A percentile compares a stretch with the other conserved stretches of the same genome.
These are phyloP conservation scores for Dynastes hyllus DNA, from an alignment of 2,888 invertebrate genomes.

Conservation along the genomic window DNA sequence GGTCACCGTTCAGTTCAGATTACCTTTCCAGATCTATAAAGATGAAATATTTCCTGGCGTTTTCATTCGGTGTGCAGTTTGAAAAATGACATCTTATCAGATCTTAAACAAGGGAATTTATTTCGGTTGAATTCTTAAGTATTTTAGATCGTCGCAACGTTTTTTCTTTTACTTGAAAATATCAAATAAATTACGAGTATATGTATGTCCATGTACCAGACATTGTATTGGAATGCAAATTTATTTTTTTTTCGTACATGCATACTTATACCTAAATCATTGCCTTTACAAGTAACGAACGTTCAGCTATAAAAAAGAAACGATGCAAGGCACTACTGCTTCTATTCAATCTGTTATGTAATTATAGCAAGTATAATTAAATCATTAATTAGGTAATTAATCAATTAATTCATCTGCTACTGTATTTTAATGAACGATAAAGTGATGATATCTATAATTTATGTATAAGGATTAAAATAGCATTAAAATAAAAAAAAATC, in stretches of 20 bases:
- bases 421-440: too few species aligned
- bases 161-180: constrained; percentile 23
- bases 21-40: constrained; percentile 46
- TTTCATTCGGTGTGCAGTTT: constrained; percentile 36
- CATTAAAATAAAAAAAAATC: too few species aligned
- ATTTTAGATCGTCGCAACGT: constrained; percentile 9
- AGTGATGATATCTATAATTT: not conserved
- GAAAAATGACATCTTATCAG: constrained; percentile 45
- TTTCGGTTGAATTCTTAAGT: constrained; percentile 31
- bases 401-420: too few species aligned
- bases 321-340: too few species aligned
- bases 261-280: too few species aligned
- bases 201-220: not conserved
- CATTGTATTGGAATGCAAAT: constrained; percentile 20
- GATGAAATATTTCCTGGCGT: constrained; percentile 41
- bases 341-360: too few species aligned
- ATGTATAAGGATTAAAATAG: not conserved
- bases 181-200: constrained; percentile 22
- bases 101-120: constrained; percentile 41
- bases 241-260: not conserved
- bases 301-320: too few species aligned
- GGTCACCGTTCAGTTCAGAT: constrained; percentile 45
- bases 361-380: too few species aligned
- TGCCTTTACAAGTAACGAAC: too few species aligned
- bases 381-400: too few species aligned